Conservation (phyloP, 92 coral and sea anemone genomes). For the Heteractis magnifica region DNA sequence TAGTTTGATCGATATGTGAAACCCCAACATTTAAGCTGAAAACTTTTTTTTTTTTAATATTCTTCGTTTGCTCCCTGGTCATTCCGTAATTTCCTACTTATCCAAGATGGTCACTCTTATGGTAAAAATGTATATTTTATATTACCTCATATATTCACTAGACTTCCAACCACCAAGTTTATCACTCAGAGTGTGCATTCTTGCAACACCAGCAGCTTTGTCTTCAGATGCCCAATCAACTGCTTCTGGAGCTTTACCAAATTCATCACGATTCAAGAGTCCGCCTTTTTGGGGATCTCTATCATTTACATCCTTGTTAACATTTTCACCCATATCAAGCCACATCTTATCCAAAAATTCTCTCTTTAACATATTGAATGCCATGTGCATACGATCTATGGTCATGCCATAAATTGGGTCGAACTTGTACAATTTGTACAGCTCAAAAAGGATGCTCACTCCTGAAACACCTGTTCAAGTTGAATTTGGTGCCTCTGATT, state of each 20-base stretch:
- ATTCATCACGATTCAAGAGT: constrained; percentile 28
- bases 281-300: constrained; percentile 57
- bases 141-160: constrained; percentile 54
- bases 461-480: constrained; percentile 60
- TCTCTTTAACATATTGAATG: constrained; percentile 52
- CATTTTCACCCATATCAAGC: constrained; percentile 41
- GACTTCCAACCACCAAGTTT: constrained; percentile 69
- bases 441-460: constrained; percentile 50
- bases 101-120: no score
- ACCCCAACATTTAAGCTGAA: no score
- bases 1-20: no score
- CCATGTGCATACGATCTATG: constrained; percentile 63
- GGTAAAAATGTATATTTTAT: no score
- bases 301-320: constrained; percentile 36
- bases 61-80: no score
- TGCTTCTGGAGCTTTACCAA: constrained; percentile 26
- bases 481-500: constrained; percentile 47
- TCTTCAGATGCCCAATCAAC: constrained; percentile 52
- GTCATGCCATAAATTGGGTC: constrained; percentile 63
- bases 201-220: constrained; percentile 55
- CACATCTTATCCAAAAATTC: constrained; percentile 63
- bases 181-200: constrained; percentile 42
- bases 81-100: no score
- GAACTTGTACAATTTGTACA: constrained; percentile 51
- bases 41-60: no score